Evolutionary conservation across 2,888 invertebrate species (phyloP).

Genomic region (Gryllus longicercus): DNA sequence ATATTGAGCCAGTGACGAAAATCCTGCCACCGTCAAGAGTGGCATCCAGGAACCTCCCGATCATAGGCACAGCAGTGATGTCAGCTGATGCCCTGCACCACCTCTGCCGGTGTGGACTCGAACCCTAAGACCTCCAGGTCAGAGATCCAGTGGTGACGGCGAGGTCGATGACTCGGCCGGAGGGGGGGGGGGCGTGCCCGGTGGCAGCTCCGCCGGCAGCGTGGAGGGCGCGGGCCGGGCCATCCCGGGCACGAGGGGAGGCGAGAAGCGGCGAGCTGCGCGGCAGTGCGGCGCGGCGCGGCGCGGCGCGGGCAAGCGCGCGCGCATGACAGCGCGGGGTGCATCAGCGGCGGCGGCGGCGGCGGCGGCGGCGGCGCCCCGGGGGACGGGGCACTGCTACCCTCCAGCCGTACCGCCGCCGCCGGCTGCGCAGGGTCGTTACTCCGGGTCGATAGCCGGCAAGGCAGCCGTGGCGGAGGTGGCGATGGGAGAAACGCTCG

Average conservation of each 20-base stretch:
- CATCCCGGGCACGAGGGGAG: background rate
- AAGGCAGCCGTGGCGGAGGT: background rate
- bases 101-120: too few species aligned
- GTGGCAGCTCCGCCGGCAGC: too few species aligned
- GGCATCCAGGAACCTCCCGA: too few species aligned
- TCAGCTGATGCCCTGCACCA: too few species aligned
- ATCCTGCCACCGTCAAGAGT: too few species aligned
- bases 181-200: too few species aligned
- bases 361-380: background rate
- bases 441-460: constrained; percentile 7
- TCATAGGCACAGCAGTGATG: too few species aligned
- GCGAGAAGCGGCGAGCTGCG: background rate
- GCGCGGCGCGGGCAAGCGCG: background rate
- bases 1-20: too few species aligned
- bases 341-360: background rate
- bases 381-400: background rate
- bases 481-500: background rate
- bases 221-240: too few species aligned
- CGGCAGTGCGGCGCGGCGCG: background rate
- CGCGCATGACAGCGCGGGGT: background rate
- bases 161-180: too few species aligned
- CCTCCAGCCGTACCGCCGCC: background rate
- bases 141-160: too few species aligned
- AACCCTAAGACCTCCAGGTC: too few species aligned
- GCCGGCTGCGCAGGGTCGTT: constrained; percentile 6